phyloP scores from a whole-genome alignment of 2,797 vertebrate species.

The Spatula versicolor region DNA sequence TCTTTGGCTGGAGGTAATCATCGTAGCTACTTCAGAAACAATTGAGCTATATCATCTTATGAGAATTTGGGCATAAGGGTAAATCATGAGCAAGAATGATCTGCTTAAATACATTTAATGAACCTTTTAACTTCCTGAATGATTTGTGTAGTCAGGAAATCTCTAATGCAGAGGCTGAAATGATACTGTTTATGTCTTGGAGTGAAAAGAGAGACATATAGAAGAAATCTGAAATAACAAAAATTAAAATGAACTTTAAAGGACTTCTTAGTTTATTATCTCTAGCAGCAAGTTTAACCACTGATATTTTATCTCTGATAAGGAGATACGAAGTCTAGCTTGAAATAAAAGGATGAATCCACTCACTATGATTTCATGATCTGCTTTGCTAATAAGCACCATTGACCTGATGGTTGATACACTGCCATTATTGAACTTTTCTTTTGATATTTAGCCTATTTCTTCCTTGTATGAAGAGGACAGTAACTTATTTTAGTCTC shows the following conservation, averaged over 20 bases:
- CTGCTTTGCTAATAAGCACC: not conserved
- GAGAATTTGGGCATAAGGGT: not conserved
- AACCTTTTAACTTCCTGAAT: not conserved
- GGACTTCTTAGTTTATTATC: not conserved
- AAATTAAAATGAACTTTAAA: not conserved
- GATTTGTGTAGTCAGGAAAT: not conserved
- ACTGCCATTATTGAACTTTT: not conserved
- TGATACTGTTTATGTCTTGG: rapidly evolving
- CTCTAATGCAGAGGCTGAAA: not conserved
- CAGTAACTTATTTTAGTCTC: not conserved
- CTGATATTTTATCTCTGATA: not conserved
- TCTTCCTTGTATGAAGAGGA: not conserved
- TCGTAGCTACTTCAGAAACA: not conserved
- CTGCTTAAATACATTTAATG: not conserved
- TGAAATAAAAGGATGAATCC: not conserved
- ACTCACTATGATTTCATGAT: not conserved
- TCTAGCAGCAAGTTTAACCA: not conserved
- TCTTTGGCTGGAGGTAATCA: not conserved
- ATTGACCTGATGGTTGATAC: not conserved
- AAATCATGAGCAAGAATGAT: not conserved
- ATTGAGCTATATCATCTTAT: not conserved
- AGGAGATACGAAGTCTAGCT: not conserved
- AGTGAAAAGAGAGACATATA: not conserved
- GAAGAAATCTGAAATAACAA: not conserved
- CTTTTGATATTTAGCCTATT: not conserved